Base-by-base conservation (phyloP, 2,888 invertebrate species). In the Neuroscelio doddi region DNA sequence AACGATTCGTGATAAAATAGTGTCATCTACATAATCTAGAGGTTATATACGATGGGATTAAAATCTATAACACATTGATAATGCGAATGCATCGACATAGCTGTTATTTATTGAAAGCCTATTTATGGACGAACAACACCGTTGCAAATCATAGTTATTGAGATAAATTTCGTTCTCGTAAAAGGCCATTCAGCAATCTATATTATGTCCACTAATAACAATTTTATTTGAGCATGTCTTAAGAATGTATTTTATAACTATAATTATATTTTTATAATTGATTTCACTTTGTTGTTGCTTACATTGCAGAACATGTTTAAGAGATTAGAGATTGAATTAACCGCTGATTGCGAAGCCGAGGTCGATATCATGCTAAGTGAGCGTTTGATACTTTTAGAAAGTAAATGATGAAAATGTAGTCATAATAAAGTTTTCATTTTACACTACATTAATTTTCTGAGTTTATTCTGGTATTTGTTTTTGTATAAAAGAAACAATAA, bases 1-100 rank as follows among this genome's bases (percentile, higher is more conserved):
- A 41, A 34, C 38, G 51, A 41, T 41, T 51, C 24, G 16, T n/a
- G 46, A 38, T 41, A 27, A 42, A 49, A 32, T 57, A 21, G 45
- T 49, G 57, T 64, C 64, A 64, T 65, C 57, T 56, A 21, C 56
- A 51, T 56, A 62, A 62, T 34, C 55, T 21, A 12, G 2, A 24
- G 34, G 39, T 41, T 49, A 10, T 41, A 16, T 10, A 26, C 17
- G 34, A 44, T 12, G 7, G 44, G 34, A 57, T 57, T 57, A 32
- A 56, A 46, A 47, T 47, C 46, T 39, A 34, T 32, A 41, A 34
- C 27, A 29, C 49, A 29, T 49, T 30, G 42, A 47, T 56, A 47
- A 42, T 56, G 49, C 44, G 45, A 26, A 45, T 16, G 45, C 45
- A 36, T 45, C 27, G 24, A 26, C 38, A 45, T 10, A 27, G 29